Percentiles rank a stretch among this genome's conserved stretches.
phyloP scores from a whole-genome alignment of 1,140 invertebrate genomes.

The Apis dorsata region DNA sequence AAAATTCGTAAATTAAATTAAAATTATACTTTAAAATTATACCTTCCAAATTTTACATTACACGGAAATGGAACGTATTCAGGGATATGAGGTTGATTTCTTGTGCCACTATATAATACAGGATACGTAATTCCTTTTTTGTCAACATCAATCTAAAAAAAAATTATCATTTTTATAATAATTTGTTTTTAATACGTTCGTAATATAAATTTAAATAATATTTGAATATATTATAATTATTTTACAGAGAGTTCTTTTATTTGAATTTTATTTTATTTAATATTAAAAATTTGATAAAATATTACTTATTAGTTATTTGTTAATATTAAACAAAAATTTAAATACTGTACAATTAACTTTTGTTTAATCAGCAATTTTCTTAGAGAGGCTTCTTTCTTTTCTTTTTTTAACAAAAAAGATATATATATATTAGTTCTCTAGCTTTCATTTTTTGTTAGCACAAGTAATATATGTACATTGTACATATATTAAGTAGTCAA shows the following conservation, averaged over 20 bases:
- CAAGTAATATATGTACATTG: too few relatives aligned
- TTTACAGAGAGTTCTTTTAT: too few relatives aligned
- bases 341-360: neutral
- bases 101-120: conserved; percentile 57
- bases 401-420: too few relatives aligned
- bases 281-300: neutral
- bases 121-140: conserved; percentile 67
- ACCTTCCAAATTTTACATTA: conserved; percentile 67
- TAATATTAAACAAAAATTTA: neutral
- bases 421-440: too few relatives aligned
- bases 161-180: neutral
- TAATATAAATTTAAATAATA: neutral
- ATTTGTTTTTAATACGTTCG: neutral
- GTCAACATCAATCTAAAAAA: conserved; percentile 65
- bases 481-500: too few relatives aligned
- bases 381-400: too few relatives aligned
- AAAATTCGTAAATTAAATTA: too few relatives aligned
- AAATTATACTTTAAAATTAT: too few relatives aligned
- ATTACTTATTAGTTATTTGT: neutral
- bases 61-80: conserved; percentile 76
- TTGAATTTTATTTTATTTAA: too few relatives aligned
- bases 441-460: too few relatives aligned
- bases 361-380: neutral
- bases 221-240: too few relatives aligned
- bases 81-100: conserved; percentile 73